A percentile compares a stretch with the other conserved stretches of the same genome.
Evolutionary conservation across 2,797 vertebrate species (phyloP).

Genomic region (Yasuhikotakia modesta): DNA sequence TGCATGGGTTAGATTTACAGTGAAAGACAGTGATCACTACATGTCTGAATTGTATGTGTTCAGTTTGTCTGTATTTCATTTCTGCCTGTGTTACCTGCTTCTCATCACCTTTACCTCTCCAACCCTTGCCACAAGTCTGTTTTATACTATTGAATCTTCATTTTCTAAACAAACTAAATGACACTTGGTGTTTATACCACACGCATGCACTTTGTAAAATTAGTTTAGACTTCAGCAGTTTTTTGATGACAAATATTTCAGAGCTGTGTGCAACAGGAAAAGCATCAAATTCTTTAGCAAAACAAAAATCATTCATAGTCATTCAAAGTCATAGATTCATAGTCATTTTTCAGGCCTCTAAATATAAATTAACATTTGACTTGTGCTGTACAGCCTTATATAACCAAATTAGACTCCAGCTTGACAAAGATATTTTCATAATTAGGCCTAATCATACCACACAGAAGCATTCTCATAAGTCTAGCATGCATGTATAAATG

Average conservation of each 20-base stretch:
- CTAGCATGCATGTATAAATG: background rate
- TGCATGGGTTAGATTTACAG: conserved; percentile 24
- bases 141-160: background rate
- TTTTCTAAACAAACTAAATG: background rate
- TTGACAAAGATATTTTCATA: background rate
- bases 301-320: background rate
- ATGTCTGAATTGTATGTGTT: conserved; percentile 22
- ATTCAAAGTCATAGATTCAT: no score
- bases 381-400: no score
- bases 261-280: background rate
- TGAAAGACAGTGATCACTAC: conserved; percentile 5
- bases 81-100: conserved; percentile 34
- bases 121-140: conserved; percentile 17
- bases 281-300: background rate
- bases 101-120: conserved; percentile 46
- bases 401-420: background rate
- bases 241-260: background rate
- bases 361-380: background rate
- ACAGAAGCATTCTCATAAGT: background rate
- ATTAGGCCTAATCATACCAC: background rate
- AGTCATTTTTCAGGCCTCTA: background rate
- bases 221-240: background rate
- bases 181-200: background rate
- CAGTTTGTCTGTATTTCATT: conserved; percentile 28
- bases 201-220: no score